Evolutionary conservation across 2,113 vertebrate species (phyloP).

Genomic region (Petroica traversi): DNA sequence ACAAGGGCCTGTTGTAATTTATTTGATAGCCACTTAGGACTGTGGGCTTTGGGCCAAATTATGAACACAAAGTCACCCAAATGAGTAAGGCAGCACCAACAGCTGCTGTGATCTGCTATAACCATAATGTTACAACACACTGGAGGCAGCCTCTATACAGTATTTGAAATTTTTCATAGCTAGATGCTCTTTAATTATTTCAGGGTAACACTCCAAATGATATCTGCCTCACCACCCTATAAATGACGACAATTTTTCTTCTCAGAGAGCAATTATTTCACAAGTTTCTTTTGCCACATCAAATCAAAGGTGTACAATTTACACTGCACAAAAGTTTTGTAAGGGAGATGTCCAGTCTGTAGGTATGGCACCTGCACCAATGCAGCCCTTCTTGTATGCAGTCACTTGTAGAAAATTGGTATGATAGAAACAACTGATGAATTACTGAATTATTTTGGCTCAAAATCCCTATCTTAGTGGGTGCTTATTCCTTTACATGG

Average conservation of each 20-base stretch:
- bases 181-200: neutral
- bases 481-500: neutral
- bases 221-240: neutral
- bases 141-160: neutral
- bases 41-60: neutral
- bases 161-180: slow-evolving; percentile 1
- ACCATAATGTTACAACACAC: neutral
- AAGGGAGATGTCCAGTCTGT: neutral
- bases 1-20: neutral
- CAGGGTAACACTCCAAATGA: neutral
- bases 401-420: neutral
- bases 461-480: neutral
- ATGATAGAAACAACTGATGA: neutral
- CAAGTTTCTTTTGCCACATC: neutral
- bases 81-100: neutral
- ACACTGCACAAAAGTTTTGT: neutral
- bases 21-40: neutral
- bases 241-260: neutral
- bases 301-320: neutral
- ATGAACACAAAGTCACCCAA: neutral
- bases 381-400: neutral
- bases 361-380: neutral
- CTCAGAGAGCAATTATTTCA: neutral
- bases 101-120: neutral
- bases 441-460: neutral